Conservation (phyloP, 2,797 vertebrate species). For the Austrolebias charrua region DNA sequence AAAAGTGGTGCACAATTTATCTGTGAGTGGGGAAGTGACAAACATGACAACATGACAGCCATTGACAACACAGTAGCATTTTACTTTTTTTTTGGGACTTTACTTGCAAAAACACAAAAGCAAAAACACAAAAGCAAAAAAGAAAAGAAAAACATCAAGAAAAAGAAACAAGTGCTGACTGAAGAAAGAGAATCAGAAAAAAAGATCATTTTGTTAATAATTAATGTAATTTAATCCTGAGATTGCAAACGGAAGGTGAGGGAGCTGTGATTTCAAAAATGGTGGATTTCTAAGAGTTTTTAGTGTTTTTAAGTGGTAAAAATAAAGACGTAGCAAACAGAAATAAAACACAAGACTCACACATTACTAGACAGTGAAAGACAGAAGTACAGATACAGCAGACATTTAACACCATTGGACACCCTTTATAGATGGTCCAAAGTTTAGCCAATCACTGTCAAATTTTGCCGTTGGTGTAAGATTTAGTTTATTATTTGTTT, state of each 20-base stretch:
- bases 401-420: slow-evolving; percentile 79
- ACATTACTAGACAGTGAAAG: slow-evolving; percentile 60
- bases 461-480: slow-evolving; percentile 57
- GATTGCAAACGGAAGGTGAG: slow-evolving; percentile 37
- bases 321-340: slow-evolving; percentile 56
- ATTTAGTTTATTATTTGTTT: slow-evolving; percentile 56
- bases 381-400: slow-evolving; percentile 71
- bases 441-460: slow-evolving; percentile 76
- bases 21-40: slow-evolving; percentile 53
- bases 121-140: slow-evolving; percentile 54
- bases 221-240: slow-evolving; percentile 39
- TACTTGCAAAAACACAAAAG: slow-evolving; percentile 58
- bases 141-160: slow-evolving; percentile 28
- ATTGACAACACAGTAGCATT: slow-evolving; percentile 59
- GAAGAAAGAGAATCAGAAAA: slow-evolving; percentile 73
- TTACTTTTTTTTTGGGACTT: slow-evolving; percentile 6
- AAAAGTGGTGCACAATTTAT: slow-evolving; percentile 64
- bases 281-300: slow-evolving; percentile 55
- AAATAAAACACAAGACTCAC: slow-evolving; percentile 59
- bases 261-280: slow-evolving; percentile 32
- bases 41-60: slow-evolving; percentile 64
- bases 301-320: slow-evolving; percentile 19
- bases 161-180: slow-evolving; percentile 62
- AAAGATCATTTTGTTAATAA: slow-evolving; percentile 44
- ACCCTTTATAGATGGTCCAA: slow-evolving; percentile 86